Conservation (phyloP, 2,797 vertebrate genomes). For the Clarias fuscus region DNA sequence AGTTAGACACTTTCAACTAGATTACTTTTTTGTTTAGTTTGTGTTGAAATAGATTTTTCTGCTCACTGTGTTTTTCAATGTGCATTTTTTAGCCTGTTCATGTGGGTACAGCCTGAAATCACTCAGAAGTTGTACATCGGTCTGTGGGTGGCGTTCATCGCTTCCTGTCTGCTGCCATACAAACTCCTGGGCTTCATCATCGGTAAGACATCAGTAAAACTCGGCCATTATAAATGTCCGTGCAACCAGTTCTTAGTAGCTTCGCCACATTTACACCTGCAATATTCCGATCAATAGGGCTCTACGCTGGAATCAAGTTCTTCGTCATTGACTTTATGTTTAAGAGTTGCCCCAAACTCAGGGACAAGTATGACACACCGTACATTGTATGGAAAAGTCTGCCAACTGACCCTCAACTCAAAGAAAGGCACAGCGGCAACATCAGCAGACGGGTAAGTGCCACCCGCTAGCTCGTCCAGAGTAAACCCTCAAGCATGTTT, state of each 20-base stretch:
- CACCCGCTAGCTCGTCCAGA: not conserved
- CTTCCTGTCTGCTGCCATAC: constrained; percentile 92
- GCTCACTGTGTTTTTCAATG: not conserved
- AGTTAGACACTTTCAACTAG: not conserved
- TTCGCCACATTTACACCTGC: not conserved
- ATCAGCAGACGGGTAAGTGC: constrained; percentile 82
- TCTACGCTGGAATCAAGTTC: constrained; percentile 95
- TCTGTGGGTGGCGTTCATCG: constrained; percentile 88
- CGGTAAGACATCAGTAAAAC: constrained; percentile 70
- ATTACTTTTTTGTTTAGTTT: not conserved
- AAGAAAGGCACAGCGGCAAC: constrained; percentile 80
- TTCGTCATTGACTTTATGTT: constrained; percentile 97
- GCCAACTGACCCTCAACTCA: constrained; percentile 94
- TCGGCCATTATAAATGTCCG: not conserved
- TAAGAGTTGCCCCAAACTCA: constrained; percentile 89
- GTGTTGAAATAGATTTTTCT: not conserved
- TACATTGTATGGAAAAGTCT: constrained; percentile 89
- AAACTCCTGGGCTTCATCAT: constrained; percentile 88
- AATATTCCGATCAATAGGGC: constrained; percentile 68
- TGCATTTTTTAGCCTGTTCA: constrained; percentile 82
- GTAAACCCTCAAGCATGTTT: not conserved
- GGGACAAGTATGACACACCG: constrained; percentile 91
- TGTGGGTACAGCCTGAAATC: constrained; percentile 95
- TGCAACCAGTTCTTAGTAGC: not conserved
- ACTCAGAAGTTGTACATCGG: constrained; percentile 93